Percentiles rank a stretch among this genome's conserved stretches.
These are phyloP conservation scores for Morpho helenor DNA, from an alignment of 2,888 invertebrate genomes.

Conservation along the genomic window DNA sequence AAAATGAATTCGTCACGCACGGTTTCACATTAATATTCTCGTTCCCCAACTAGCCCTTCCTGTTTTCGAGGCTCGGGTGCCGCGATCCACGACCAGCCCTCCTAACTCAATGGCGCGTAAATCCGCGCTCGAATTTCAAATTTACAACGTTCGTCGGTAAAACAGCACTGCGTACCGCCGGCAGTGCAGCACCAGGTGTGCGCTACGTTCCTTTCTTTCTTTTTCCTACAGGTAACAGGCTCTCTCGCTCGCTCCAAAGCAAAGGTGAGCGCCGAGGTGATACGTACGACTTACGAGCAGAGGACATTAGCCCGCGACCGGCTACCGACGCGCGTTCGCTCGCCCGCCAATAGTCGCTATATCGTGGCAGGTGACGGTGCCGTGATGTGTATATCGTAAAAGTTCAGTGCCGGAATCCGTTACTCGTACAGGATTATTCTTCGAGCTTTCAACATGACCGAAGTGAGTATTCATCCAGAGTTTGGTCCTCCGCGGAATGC, in stretches of 20 bases:
- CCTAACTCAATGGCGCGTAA: conserved; percentile 58
- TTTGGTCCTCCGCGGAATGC: conserved; percentile 38
- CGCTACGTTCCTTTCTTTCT: conserved; percentile 49
- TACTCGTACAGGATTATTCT: conserved; percentile 36
- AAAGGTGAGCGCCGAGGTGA: conserved; percentile 41
- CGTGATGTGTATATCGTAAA: conserved; percentile 66
- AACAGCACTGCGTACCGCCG: conserved; percentile 40
- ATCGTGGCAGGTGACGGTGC: conserved; percentile 54
- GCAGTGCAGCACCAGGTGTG: conserved; percentile 59
- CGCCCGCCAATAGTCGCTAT: conserved; percentile 33
- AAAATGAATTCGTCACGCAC: conserved; percentile 20
- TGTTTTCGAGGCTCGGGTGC: conserved; percentile 29
- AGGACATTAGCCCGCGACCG: conserved; percentile 69
- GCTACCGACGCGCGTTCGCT: conserved; percentile 48
- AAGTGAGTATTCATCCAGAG: conserved; percentile 56
- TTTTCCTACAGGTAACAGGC: conserved; percentile 50
- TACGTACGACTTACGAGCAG: conserved; percentile 37
- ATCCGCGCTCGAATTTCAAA: conserved; percentile 60
- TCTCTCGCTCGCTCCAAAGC: conserved; percentile 55
- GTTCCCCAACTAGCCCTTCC: conserved; percentile 39
- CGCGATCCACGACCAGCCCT: conserved; percentile 36
- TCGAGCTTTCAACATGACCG: conserved; percentile 58
- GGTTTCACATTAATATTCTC: conserved; percentile 25
- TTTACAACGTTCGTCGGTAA: conserved; percentile 38
- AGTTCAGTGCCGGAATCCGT: conserved; percentile 44